Evolutionary conservation across 2,888 invertebrate genomes (phyloP).

Genomic region (Lamproptera curius): DNA sequence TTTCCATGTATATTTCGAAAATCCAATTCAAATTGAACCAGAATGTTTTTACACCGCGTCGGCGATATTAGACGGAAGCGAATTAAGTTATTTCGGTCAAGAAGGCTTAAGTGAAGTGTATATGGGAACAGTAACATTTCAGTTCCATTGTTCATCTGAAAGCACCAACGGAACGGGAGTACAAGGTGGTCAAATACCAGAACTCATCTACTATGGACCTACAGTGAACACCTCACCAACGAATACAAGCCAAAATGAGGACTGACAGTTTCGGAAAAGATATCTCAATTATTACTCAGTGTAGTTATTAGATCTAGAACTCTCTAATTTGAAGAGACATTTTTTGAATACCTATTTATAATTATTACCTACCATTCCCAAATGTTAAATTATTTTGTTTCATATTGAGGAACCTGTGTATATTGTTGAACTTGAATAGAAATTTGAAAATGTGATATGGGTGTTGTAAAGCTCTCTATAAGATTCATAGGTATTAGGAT

Average conservation of each 20-base stretch:
- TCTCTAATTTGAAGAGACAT: conserved; percentile 18
- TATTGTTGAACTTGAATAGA: conserved; percentile 60
- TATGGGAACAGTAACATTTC: conserved; percentile 95
- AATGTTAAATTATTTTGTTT: conserved; percentile 56
- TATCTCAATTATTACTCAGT: conserved; percentile 55
- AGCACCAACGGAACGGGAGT: conserved; percentile 98
- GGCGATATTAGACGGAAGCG: conserved; percentile 95
- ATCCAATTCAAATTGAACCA: conserved; percentile 93
- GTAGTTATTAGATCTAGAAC: conserved; percentile 34
- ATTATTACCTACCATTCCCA: conserved; percentile 54
- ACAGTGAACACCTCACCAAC: conserved; percentile 70
- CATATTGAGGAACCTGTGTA: conserved; percentile 53
- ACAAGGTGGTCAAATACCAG: conserved; percentile 98
- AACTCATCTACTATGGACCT: conserved; percentile 96
- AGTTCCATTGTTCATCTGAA: conserved; percentile 98
- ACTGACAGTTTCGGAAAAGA: conserved; percentile 63
- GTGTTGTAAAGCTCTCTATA: conserved; percentile 74
- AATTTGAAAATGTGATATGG: conserved; percentile 71
- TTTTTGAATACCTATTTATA: conserved; percentile 27
- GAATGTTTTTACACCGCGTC: conserved; percentile 97
- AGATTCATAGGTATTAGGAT: conserved; percentile 49
- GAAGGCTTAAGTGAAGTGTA: conserved; percentile 97
- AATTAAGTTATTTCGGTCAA: conserved; percentile 97
- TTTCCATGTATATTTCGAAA: conserved; percentile 90
- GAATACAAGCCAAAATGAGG: conserved; percentile 66